Evolutionary conservation across 1,140 invertebrate species (phyloP), one percentile per base, ranked within the genome.

Genomic region (honey bee (Apis mellifera)): DNA sequence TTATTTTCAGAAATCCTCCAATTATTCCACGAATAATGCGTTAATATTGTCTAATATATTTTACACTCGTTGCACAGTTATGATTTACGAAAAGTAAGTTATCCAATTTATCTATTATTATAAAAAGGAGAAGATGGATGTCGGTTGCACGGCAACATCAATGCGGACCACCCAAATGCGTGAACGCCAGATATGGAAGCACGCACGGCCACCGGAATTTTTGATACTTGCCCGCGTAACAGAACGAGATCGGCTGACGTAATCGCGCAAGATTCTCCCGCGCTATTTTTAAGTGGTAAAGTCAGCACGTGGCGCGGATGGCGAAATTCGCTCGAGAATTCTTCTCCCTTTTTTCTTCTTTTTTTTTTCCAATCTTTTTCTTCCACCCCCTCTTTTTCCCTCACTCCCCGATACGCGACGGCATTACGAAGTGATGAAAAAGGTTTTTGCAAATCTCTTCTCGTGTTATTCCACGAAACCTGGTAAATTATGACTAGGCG

Each of bases 161-260:
- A 50, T 62, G 0, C 12, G 54, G 50, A 32, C 83, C 83, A 76
- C 76, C 55, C 32, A 68, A 52, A 57, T n/a, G n/a, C 23, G 54
- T 8, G 57, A 59, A 26, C 42, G 7, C 70, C n/a, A 62, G 48
- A 55, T 19, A 19, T 64, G 50, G 76, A 69, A 50, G 55, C 69
- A 60, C 62, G 77, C 81, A 64, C 64, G 42, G 69, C 66, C 54
- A 55, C 17, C 15, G 17, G 65, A 84, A 78, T 88, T 87, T 82
- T 84, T 59, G 55, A 78, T 60, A 70, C 60, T 42, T 52, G 21
- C 0, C 15, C 55, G 48, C 55, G 55, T 42, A 82, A 71, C 57
- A 71, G 52, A 69, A 86, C 48, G 13, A 76, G 66, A 86, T 78
- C 64, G 50, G 52, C 21, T 88, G 86, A 87, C 77, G 86, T 78